Conservation (phyloP, 2,113 vertebrate species). For the Microtus oregoni region DNA sequence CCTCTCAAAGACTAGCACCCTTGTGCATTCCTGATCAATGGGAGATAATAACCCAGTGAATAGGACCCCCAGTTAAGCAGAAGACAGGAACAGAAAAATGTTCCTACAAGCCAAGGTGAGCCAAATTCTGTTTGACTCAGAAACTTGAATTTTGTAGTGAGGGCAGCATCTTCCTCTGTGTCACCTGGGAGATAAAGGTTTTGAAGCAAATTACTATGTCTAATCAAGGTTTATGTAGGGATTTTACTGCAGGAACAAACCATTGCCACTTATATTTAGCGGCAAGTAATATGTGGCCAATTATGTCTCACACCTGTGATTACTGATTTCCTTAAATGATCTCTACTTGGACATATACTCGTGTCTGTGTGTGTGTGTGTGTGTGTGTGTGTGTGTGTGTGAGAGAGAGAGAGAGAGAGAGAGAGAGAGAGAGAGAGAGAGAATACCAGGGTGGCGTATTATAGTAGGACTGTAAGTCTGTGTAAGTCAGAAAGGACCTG, state of each 20-base stretch:
- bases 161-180: slow-evolving; percentile 7
- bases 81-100: slow-evolving; percentile 11
- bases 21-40: slow-evolving; percentile 12
- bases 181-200: slow-evolving; percentile 14
- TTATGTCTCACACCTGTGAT: slow-evolving; percentile 53
- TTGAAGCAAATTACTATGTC: slow-evolving; percentile 11
- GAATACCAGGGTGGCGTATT: neutral
- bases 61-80: slow-evolving; percentile 17
- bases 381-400: neutral
- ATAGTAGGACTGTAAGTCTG: neutral
- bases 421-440: no score
- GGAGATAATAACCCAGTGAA: slow-evolving; percentile 49
- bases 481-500: neutral
- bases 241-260: slow-evolving; percentile 44
- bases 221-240: slow-evolving; percentile 25
- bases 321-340: slow-evolving; percentile 65
- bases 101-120: slow-evolving; percentile 30
- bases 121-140: slow-evolving; percentile 38
- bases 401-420: no score
- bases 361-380: neutral
- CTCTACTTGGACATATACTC: neutral
- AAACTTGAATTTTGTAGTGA: slow-evolving; percentile 45
- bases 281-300: slow-evolving; percentile 56
- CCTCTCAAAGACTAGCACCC: slow-evolving; percentile 32
- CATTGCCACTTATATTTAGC: slow-evolving; percentile 49